Evolutionary conservation across 2,797 vertebrate genomes (phyloP), one percentile per base, ranked within the genome.

Genomic region (Limnodromus scolopaceus): DNA sequence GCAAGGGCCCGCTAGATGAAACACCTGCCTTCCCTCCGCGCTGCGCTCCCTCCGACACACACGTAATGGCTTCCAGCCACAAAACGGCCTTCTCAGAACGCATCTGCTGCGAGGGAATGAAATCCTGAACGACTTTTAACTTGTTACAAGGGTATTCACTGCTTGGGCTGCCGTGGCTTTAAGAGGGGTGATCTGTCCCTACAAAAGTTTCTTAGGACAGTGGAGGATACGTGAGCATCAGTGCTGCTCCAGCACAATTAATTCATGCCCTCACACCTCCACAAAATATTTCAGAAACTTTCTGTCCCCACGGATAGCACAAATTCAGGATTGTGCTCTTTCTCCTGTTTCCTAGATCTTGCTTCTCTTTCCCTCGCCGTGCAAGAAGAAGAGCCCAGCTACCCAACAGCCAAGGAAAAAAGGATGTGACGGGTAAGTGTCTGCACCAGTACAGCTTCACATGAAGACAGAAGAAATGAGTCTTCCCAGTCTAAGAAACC

Each of bases 1-100:
- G 74, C 53, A 53, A 89, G 49, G 3, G 5, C 34, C 82, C 87
- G 71, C 51, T 86, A 86, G 80, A 93, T 93, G 87, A 89, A 96
- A 95, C 93, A 95, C 89, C 87, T 95, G 91, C 89, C 70, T 64
- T 51, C 72, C 80, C 64, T 77, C 51, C 36, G 32, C 16, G 34
- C 84, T 71, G 81, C 0, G 12, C 63, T 41, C 7, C 49, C 63
- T 63, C 82, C 58, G 63, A 69, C 82, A 88, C 53, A 28, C 45
- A 9, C 43, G 0, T 90, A 86, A 94, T 84, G 51, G 36, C 43
- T 95, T 95, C 91, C 95, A 96, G 93, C 65, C 70, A 93, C 48
- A 70, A 58, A 89, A 57, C 41, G 34, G 58, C 87, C 79, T 95
- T 80, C 76, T 69, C 63, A 74, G 46, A 60, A 88, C 1, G 30